phyloP scores from a whole-genome alignment of 2,113 vertebrate genomes.

The Tiliqua scincoides region DNA sequence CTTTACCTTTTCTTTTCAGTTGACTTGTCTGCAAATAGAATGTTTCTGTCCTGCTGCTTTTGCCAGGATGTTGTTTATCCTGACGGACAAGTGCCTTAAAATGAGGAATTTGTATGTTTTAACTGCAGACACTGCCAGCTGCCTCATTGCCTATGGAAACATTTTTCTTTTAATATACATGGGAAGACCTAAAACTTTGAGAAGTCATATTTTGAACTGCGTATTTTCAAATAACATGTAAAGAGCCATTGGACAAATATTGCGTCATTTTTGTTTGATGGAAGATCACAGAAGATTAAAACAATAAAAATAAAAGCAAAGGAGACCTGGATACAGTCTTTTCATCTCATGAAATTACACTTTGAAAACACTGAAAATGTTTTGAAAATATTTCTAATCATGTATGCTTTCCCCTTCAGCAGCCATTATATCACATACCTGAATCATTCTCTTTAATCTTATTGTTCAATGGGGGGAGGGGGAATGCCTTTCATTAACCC shows the following conservation, averaged over 20 bases:
- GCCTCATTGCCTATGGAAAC: conserved; percentile 17
- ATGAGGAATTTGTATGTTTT: conserved; percentile 18
- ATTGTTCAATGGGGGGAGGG: neutral
- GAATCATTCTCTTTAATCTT: neutral
- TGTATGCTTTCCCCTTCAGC: neutral
- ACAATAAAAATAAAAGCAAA: conserved; percentile 11
- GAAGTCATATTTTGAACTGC: conserved; percentile 36
- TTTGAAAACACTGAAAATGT: neutral
- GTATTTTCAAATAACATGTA: conserved; percentile 29
- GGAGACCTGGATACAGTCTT: conserved; percentile 16
- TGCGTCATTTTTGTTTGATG: conserved; percentile 16
- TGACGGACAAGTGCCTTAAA: conserved; percentile 33
- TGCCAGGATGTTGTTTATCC: conserved; percentile 40
- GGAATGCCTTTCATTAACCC: neutral
- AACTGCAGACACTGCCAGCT: conserved; percentile 46
- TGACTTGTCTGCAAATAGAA: conserved; percentile 30
- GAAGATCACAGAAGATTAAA: neutral
- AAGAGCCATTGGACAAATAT: conserved; percentile 31
- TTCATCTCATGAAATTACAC: conserved; percentile 15
- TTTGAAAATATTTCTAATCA: conserved; percentile 18
- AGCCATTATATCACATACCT: accelerated
- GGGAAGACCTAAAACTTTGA: neutral
- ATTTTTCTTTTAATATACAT: conserved; percentile 11
- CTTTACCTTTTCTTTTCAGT: conserved; percentile 49
- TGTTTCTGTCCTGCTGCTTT: conserved; percentile 1